Evolutionary conservation across 1,140 invertebrate genomes (phyloP).

Genomic region (Hyposmocoma kahamanoa): DNA sequence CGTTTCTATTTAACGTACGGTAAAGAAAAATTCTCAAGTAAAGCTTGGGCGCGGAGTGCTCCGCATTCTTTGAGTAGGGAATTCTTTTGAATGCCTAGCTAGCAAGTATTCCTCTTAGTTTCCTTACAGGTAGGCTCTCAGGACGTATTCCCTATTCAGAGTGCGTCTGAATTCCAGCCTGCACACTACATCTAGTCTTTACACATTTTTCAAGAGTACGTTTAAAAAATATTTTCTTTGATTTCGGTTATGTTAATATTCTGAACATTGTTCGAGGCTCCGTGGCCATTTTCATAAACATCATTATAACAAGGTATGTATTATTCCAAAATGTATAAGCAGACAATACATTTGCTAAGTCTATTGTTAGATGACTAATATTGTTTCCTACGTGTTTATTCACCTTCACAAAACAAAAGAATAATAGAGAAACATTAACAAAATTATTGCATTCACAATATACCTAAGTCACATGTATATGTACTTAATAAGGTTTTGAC

Average conservation of each 20-base stretch:
- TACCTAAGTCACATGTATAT: no score
- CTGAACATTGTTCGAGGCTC: no score
- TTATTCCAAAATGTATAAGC: no score
- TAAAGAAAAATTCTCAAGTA: not conserved
- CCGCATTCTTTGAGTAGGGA: slow-evolving; percentile 7
- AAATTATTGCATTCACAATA: no score
- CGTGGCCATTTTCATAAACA: no score
- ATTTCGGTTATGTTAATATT: no score
- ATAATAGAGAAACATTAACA: no score
- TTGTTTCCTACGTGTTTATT: slow-evolving; percentile 11
- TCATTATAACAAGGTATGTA: no score
- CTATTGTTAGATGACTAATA: slow-evolving; percentile 17
- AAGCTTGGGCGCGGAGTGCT: not conserved
- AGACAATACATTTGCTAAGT: slow-evolving; percentile 21
- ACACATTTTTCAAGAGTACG: no score
- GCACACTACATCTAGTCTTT: no score
- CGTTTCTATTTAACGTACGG: not conserved
- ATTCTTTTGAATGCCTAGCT: slow-evolving; percentile 18
- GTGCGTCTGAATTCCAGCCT: not conserved
- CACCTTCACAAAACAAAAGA: not conserved
- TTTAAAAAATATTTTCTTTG: no score
- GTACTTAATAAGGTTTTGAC: no score
- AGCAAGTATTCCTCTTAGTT: slow-evolving; percentile 16
- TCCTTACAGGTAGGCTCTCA: slow-evolving; percentile 10
- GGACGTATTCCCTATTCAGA: slow-evolving; percentile 15